A percentile compares a stretch with the other conserved stretches of the same genome.
phyloP scores from a whole-genome alignment of 2,113 vertebrate genomes.

The Rallus limicola region DNA sequence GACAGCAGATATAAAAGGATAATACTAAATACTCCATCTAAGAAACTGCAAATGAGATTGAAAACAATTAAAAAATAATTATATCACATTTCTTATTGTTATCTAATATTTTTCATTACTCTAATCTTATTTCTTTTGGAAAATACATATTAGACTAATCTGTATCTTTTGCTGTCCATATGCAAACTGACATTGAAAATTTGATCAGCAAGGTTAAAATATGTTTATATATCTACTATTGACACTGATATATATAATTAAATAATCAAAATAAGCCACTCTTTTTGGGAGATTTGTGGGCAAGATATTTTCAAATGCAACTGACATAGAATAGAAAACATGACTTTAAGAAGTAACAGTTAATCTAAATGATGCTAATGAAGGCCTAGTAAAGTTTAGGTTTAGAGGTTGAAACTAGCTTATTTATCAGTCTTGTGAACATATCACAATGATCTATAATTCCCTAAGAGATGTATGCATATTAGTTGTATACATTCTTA shows the following conservation, averaged over 20 bases:
- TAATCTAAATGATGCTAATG: not conserved
- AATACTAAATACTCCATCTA: not conserved
- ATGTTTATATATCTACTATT: not conserved
- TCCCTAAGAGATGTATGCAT: not conserved
- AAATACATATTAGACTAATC: not conserved
- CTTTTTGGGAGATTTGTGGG: not conserved
- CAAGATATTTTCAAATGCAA: not conserved
- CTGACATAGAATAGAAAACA: not conserved
- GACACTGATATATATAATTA: not conserved
- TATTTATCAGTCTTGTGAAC: not conserved
- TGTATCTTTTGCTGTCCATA: not conserved
- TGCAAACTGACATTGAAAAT: not conserved
- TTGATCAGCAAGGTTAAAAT: not conserved
- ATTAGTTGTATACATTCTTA: not conserved
- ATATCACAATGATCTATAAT: not conserved
- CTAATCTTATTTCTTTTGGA: not conserved
- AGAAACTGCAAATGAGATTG: not conserved
- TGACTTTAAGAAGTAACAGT: not conserved
- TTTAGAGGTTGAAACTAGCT: not conserved
- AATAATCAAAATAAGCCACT: not conserved
- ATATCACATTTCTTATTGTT: not conserved
- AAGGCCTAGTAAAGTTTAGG: not conserved
- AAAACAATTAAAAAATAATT: not conserved
- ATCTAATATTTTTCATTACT: not conserved
- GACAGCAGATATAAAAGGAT: conserved; percentile 1